These are phyloP conservation scores for Clarias fuscus DNA, from an alignment of 2,797 vertebrate species.

Conservation along the genomic window DNA sequence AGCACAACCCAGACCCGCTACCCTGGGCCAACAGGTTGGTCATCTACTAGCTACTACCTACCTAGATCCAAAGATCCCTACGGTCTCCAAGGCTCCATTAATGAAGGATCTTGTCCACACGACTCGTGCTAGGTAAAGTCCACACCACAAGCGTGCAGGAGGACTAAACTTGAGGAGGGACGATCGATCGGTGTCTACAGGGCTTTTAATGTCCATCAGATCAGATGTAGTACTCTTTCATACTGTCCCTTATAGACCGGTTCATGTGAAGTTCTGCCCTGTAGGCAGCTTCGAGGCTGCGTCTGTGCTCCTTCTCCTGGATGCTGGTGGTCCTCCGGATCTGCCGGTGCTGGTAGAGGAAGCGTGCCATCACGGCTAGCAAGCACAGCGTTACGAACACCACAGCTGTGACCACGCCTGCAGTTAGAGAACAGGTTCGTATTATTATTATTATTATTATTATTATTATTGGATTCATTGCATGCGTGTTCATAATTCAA, in stretches of 20 bases:
- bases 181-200: slow-evolving; percentile 39
- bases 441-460: not conserved
- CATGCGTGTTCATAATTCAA: not conserved
- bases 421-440: not conserved
- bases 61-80: slow-evolving; percentile 46
- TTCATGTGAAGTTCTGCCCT: slow-evolving; percentile 57
- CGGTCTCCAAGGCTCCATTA: slow-evolving; percentile 29
- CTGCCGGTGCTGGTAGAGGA: slow-evolving; percentile 84
- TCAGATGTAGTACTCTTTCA: slow-evolving; percentile 61
- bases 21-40: slow-evolving; percentile 48
- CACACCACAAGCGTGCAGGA: slow-evolving; percentile 42
- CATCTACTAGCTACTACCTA: slow-evolving; percentile 60
- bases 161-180: slow-evolving; percentile 44
- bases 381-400: slow-evolving; percentile 82
- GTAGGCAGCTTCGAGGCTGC: slow-evolving; percentile 53
- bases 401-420: slow-evolving; percentile 83
- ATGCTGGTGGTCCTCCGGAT: slow-evolving; percentile 68
- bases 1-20: slow-evolving; percentile 39
- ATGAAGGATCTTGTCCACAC: slow-evolving; percentile 20
- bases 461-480: no score
- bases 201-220: slow-evolving; percentile 43
- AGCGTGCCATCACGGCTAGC: slow-evolving; percentile 79
- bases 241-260: slow-evolving; percentile 52
- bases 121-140: slow-evolving; percentile 38
- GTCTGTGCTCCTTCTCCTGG: slow-evolving; percentile 79